Base-by-base conservation (phyloP, 2,797 vertebrate genomes). In the Petrocephalus sullivani region DNA sequence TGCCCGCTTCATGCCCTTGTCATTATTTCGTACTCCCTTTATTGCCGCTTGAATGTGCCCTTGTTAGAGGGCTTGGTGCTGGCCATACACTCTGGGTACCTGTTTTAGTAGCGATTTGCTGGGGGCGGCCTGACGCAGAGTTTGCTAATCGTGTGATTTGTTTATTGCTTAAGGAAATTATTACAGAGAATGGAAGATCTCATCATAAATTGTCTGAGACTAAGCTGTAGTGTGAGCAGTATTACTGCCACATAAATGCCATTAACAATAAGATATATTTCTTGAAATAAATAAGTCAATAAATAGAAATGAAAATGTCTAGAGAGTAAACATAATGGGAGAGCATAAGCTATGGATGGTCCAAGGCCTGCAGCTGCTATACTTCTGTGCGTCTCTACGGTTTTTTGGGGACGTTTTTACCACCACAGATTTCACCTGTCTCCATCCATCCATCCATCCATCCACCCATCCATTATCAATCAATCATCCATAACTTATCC, bases 241-340 rank as follows among this genome's bases (percentile, higher is more conserved):
- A 51, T 82, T 46, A 6, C 78, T 51, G 41, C n/a, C 78, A 51
- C n/a, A 8, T 51, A 51, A 83, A 83, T 83, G 16, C 19, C 19
- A 53, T 83, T 64, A 64, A 64, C 21, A 60, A 16, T 81, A 81
- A 16, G 75, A 46, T n/a, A 49, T 83, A 46, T 53, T 41, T 78
- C 37, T 46, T 46, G 41, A 78, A 53, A 53, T 21, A 83, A 83
- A 83, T 53, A 78, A 78, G 19, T 83, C 41, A 53, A 83, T 53
- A 51, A 83, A 51, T 53, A 83, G 53, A 51, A 83, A 83, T 83
- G 49, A 83, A 83, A 83, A 53, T 83, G 49, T 53, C 71, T 51
- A 82, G 78, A 21, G 46, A 83, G 49, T 49, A 51, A 53, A 83
- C 41, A 83, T 83, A 21, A 23, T 53, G 81, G 81, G 81, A 46